Evolutionary conservation across 2,113 vertebrate species (phyloP).

Genomic region (Peromyscus polionotus): DNA sequence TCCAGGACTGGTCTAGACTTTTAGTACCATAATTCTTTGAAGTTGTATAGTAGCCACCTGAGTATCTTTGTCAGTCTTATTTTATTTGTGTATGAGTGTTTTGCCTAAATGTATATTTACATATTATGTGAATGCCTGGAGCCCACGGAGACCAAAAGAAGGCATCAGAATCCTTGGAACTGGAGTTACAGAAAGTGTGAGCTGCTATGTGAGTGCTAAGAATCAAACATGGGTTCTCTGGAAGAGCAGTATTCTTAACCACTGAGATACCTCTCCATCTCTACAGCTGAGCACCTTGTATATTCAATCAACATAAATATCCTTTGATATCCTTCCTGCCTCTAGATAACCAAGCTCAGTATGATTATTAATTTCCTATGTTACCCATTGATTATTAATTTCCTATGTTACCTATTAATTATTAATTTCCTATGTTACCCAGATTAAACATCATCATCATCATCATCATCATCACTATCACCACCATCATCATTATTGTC

Average conservation of each 20-base stretch:
- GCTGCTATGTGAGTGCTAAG: background rate
- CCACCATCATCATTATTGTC: background rate
- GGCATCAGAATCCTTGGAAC: no score
- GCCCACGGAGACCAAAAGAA: no score
- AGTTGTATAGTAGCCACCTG: background rate
- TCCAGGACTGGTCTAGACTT: background rate
- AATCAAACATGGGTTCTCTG: background rate
- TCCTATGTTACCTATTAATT: background rate
- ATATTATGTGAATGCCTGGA: background rate
- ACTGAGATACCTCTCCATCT: background rate
- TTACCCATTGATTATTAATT: background rate
- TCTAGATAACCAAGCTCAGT: background rate
- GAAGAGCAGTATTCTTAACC: background rate
- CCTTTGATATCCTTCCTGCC: background rate
- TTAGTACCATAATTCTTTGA: conserved; percentile 1
- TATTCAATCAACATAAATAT: background rate
- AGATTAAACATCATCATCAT: background rate
- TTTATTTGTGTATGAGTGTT: background rate
- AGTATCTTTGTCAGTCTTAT: background rate
- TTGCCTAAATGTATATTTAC: background rate
- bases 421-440: background rate
- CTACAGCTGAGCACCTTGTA: background rate
- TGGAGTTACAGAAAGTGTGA: no score
- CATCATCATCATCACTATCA: no score
- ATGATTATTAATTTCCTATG: background rate